Evolutionary conservation across 2,888 invertebrate species (phyloP).

Genomic region (Melanostoma mellinum): DNA sequence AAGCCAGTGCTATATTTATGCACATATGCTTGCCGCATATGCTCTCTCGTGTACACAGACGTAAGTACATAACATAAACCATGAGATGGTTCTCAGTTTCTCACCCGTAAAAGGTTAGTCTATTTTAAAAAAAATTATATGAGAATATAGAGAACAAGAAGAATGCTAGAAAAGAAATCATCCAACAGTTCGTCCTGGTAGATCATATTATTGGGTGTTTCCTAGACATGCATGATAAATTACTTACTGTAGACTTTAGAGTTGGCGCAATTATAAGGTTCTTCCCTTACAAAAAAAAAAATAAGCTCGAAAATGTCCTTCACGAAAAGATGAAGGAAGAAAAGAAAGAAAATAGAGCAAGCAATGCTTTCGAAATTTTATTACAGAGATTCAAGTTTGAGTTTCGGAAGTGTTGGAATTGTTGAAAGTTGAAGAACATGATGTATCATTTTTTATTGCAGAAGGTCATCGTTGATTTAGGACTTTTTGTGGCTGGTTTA

Average conservation of each 20-base stretch:
- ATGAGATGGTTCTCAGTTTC: constrained; percentile 44
- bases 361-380: constrained; percentile 27
- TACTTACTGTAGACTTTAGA: constrained; percentile 2
- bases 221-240: constrained; percentile 47
- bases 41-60: constrained; percentile 18
- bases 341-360: constrained; percentile 14
- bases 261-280: constrained; percentile 3
- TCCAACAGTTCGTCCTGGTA: constrained; percentile 19
- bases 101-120: constrained; percentile 56
- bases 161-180: constrained; percentile 24
- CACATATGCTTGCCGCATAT: constrained; percentile 26
- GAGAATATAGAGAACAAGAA: constrained; percentile 8
- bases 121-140: constrained; percentile 50
- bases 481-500: not conserved
- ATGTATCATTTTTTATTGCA: constrained; percentile 7
- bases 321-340: not conserved
- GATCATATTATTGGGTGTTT: constrained; percentile 49
- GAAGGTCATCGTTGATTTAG: constrained; percentile 31
- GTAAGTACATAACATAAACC: not conserved
- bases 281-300: not conserved
- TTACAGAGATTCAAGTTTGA: constrained; percentile 7
- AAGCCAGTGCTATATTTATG: constrained; percentile 40
- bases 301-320: not conserved
- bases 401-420: not conserved
- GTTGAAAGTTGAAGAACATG: not conserved